Evolutionary conservation across 2,888 invertebrate genomes (phyloP).

Genomic region (Esperia sulphurella): DNA sequence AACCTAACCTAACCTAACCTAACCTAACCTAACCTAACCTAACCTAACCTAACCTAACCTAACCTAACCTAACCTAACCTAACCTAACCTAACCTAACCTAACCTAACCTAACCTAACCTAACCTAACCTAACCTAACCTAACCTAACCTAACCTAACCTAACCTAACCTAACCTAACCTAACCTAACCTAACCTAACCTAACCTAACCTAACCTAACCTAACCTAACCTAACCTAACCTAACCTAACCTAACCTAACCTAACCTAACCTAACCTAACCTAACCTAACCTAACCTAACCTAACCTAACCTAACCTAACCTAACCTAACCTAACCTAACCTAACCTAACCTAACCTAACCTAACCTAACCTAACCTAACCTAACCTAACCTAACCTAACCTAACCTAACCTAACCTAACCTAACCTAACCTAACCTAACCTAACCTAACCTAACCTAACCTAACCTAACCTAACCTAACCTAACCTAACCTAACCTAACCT

Average conservation of each 20-base stretch:
- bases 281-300: conserved; percentile 16
- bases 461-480: conserved; percentile 13
- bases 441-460: conserved; percentile 11
- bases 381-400: too few relatives aligned
- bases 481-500: conserved; percentile 12
- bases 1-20: conserved; percentile 14
- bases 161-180: conserved; percentile 17
- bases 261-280: conserved; percentile 16
- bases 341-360: conserved; percentile 19
- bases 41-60: conserved; percentile 13
- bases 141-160: conserved; percentile 14
- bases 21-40: conserved; percentile 16
- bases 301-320: conserved; percentile 19
- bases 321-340: conserved; percentile 19
- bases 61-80: conserved; percentile 16
- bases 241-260: conserved; percentile 14
- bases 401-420: too few relatives aligned
- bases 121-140: conserved; percentile 16
- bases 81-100: conserved; percentile 16
- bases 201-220: conserved; percentile 15
- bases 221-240: conserved; percentile 17
- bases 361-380: conserved; percentile 16
- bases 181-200: conserved; percentile 16
- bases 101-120: conserved; percentile 15
- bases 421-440: conserved; percentile 13